Percentiles rank a stretch among this genome's conserved stretches.
Conservation (phyloP, 1,140 invertebrate species). For the Diuraphis noxia region DNA sequence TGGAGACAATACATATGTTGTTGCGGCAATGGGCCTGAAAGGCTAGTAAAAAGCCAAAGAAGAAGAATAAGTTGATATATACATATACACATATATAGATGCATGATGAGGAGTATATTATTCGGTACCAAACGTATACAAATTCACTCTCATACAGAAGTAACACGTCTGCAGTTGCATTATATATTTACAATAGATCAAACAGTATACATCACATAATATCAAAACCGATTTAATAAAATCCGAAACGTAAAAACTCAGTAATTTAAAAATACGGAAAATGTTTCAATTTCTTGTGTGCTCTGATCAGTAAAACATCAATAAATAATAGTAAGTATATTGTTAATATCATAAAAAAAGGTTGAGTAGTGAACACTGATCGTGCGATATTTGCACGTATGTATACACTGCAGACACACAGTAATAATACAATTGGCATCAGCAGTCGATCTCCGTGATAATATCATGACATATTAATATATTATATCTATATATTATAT, state of each 20-base stretch:
- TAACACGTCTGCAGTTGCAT: neutral
- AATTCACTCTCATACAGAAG: neutral
- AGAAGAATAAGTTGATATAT: no score
- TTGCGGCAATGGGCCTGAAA: no score
- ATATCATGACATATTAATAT: neutral
- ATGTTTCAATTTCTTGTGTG: neutral
- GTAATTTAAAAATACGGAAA: neutral
- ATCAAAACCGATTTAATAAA: neutral
- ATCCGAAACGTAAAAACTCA: neutral
- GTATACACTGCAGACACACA: no score
- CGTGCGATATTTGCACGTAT: neutral
- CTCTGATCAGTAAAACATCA: neutral
- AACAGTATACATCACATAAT: neutral
- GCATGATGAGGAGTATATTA: neutral
- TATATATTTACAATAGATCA: neutral
- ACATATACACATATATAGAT: neutral
- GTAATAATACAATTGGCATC: neutral
- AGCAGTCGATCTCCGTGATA: neutral
- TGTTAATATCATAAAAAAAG: neutral
- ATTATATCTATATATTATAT: neutral
- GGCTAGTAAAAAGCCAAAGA: no score
- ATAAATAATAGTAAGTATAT: neutral
- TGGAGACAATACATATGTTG: no score
- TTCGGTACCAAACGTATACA: neutral
- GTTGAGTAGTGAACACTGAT: neutral